Conservation (phyloP, 1,140 invertebrate genomes). For the Rhyzopertha dominica region DNA sequence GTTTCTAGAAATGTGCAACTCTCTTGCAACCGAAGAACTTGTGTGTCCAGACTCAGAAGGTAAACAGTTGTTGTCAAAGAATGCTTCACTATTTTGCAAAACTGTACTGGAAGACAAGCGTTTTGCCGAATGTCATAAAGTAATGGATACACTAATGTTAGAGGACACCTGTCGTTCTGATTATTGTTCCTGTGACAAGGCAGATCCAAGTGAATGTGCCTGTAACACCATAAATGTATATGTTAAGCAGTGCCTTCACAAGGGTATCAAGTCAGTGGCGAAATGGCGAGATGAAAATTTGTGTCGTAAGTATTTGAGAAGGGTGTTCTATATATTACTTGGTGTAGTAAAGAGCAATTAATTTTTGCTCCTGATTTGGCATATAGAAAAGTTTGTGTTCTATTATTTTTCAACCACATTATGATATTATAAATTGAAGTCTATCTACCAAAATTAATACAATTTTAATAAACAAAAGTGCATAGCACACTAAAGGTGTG, state of each 20-base stretch:
- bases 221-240: constrained; percentile 74
- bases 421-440: no score
- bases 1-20: constrained; percentile 57
- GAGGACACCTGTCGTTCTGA: constrained; percentile 69
- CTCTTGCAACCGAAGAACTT: constrained; percentile 49
- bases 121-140: constrained; percentile 58
- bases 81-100: constrained; percentile 58
- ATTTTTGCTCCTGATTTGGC: no score
- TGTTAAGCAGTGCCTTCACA: constrained; percentile 66
- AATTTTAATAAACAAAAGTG: no score
- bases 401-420: no score
- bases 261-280: constrained; percentile 55
- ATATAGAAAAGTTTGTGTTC: no score
- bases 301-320: constrained; percentile 64
- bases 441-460: no score
- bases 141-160: constrained; percentile 54
- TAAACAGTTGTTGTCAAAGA: constrained; percentile 41
- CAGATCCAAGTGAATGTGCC: constrained; percentile 58
- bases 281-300: constrained; percentile 68
- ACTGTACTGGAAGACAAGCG: constrained; percentile 58
- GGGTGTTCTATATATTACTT: no score
- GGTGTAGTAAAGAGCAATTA: no score
- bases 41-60: constrained; percentile 43
- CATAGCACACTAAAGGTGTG: no score
- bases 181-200: constrained; percentile 63